Evolutionary conservation across 2,888 invertebrate genomes (phyloP).

Genomic region (Omphaloscelis lunosa): DNA sequence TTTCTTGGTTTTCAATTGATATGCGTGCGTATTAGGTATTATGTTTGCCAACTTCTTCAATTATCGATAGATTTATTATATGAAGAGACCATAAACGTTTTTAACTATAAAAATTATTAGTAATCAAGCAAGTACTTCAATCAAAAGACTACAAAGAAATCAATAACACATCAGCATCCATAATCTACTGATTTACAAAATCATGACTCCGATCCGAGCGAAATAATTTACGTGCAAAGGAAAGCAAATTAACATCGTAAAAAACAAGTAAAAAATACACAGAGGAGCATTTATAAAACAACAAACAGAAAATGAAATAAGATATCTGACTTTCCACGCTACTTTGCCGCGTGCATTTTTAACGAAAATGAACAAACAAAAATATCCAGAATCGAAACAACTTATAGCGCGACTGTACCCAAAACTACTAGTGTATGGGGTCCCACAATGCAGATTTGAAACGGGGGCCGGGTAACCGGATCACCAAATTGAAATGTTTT

Average conservation of each 20-base stretch:
- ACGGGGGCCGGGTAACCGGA: conserved; percentile 88
- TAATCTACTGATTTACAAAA: conserved; percentile 41
- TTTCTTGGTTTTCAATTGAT: neutral
- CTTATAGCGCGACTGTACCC: conserved; percentile 77
- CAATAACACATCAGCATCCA: conserved; percentile 7
- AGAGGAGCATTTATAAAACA: conserved; percentile 45
- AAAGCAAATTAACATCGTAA: conserved; percentile 42
- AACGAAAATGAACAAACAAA: conserved; percentile 43
- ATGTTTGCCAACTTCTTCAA: neutral
- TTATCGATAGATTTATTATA: neutral
- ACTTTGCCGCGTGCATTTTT: conserved; percentile 52
- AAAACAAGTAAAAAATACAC: conserved; percentile 37
- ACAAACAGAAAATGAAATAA: conserved; percentile 59
- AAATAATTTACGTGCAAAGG: conserved; percentile 56
- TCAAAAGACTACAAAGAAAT: conserved; percentile 8
- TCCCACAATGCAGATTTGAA: conserved; percentile 88
- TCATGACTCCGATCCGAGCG: conserved; percentile 32
- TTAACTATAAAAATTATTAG: too few relatives aligned
- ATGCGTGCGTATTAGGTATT: too few relatives aligned
- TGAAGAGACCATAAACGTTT: neutral
- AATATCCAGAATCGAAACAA: conserved; percentile 28
- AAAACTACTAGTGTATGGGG: conserved; percentile 87
- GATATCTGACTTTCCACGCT: conserved; percentile 47
- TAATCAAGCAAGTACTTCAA: neutral
- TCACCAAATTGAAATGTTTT: conserved; percentile 91